Conservation (phyloP, 2,797 vertebrate genomes). For the Graptemys geographica region DNA sequence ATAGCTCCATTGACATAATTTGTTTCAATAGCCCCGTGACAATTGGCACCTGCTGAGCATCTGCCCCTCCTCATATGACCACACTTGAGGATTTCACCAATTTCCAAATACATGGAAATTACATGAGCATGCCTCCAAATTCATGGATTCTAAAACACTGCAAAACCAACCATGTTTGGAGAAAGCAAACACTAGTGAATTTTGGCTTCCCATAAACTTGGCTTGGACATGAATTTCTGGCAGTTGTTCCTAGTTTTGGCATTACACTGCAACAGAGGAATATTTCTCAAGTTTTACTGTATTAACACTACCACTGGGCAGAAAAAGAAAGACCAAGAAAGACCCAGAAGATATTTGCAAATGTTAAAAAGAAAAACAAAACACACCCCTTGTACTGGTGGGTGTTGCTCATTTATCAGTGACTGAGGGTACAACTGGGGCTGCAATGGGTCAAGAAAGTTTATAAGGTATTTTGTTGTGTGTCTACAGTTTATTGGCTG, state of each 20-base stretch:
- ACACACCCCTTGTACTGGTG: background rate
- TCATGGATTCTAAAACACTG: background rate
- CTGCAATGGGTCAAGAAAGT: background rate
- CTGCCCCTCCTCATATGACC: background rate
- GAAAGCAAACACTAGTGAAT: background rate
- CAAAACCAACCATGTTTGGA: background rate
- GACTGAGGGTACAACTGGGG: background rate
- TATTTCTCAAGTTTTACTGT: background rate
- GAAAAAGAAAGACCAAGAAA: background rate
- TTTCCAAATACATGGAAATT: background rate
- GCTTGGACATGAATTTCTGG: background rate
- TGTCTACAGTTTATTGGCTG: background rate
- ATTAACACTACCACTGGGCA: background rate
- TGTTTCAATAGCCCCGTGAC: background rate
- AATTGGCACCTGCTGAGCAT: background rate
- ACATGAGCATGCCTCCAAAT: background rate
- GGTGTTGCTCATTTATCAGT: background rate
- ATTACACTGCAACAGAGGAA: background rate
- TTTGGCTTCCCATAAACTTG: background rate
- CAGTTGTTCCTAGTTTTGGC: background rate
- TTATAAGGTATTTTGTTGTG: background rate
- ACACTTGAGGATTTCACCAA: background rate
- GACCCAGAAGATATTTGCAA: background rate
- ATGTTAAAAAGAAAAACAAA: background rate
- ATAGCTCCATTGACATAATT: background rate